These are phyloP conservation scores for Cetoscarus ocellatus DNA, from an alignment of 2,797 vertebrate genomes.

Conservation along the genomic window DNA sequence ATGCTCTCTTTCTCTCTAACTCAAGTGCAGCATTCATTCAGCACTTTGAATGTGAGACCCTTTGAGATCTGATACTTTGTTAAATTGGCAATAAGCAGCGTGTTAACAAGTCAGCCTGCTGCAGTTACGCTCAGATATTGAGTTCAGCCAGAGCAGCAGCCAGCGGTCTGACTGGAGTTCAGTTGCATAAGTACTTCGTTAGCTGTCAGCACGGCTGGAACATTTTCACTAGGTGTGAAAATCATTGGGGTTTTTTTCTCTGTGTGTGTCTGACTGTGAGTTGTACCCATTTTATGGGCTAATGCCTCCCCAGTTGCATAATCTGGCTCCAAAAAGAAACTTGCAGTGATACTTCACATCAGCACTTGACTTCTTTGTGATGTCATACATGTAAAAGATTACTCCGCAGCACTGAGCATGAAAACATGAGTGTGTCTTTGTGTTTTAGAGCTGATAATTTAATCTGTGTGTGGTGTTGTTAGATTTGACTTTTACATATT, in stretches of 20 bases:
- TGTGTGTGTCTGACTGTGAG: conserved; percentile 20
- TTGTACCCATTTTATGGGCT: conserved; percentile 27
- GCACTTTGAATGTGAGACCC: conserved; percentile 33
- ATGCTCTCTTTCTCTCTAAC: conserved; percentile 22
- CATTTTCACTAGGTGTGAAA: conserved; percentile 68
- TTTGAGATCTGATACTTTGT: conserved; percentile 61
- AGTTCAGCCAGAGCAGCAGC: conserved; percentile 39
- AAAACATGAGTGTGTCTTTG: background rate
- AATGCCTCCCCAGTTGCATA: conserved; percentile 41
- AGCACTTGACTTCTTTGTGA: background rate
- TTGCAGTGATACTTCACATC: background rate
- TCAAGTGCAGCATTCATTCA: conserved; percentile 38
- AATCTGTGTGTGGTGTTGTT: background rate
- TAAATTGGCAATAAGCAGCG: conserved; percentile 52
- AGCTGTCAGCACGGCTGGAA: conserved; percentile 63
- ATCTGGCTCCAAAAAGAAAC: conserved; percentile 35
- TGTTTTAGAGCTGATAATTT: background rate
- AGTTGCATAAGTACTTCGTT: conserved; percentile 60
- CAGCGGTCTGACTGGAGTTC: conserved; percentile 41
- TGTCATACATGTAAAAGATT: conserved; percentile 1
- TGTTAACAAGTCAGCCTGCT: conserved; percentile 32
- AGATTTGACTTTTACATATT: background rate
- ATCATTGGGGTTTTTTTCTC: conserved; percentile 28
- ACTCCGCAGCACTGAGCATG: background rate
- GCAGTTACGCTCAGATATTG: conserved; percentile 42